phyloP scores from a whole-genome alignment of 2,888 invertebrate species.

The Philereme vetulata region DNA sequence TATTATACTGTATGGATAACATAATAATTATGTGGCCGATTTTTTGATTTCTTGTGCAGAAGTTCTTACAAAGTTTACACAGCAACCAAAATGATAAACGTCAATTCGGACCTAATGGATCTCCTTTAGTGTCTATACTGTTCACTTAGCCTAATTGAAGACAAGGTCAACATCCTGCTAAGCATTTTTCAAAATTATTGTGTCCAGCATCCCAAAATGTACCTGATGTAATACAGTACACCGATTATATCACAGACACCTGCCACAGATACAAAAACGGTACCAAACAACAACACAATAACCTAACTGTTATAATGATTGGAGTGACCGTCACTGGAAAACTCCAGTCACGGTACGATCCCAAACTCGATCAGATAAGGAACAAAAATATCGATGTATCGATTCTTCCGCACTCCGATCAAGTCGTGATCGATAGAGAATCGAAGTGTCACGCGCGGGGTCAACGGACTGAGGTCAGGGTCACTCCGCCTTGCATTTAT shows the following conservation, averaged over 20 bases:
- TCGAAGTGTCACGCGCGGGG: slow-evolving; percentile 82
- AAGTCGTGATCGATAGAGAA: slow-evolving; percentile 82
- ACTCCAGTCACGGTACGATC: slow-evolving; percentile 64
- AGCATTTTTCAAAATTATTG: background rate
- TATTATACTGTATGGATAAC: no score
- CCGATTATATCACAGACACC: slow-evolving; percentile 54
- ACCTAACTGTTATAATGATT: slow-evolving; percentile 71
- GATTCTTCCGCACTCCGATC: slow-evolving; percentile 67
- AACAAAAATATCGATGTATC: slow-evolving; percentile 72
- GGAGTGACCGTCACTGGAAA: slow-evolving; percentile 62
- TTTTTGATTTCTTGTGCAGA: no score
- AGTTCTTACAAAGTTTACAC: no score
- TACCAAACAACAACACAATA: slow-evolving; percentile 66
- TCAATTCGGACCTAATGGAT: no score
- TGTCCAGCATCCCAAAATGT: background rate
- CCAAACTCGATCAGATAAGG: slow-evolving; percentile 70
- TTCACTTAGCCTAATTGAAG: no score
- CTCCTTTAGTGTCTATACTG: no score
- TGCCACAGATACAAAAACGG: slow-evolving; percentile 71
- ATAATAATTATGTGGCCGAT: no score
- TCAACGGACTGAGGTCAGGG: slow-evolving; percentile 79
- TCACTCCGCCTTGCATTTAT: slow-evolving; percentile 71
- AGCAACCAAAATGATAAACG: no score
- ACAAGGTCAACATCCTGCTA: no score
- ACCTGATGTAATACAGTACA: slow-evolving; percentile 3